Conservation (phyloP, 2,888 invertebrate genomes). For the Mycalesis mineus region DNA sequence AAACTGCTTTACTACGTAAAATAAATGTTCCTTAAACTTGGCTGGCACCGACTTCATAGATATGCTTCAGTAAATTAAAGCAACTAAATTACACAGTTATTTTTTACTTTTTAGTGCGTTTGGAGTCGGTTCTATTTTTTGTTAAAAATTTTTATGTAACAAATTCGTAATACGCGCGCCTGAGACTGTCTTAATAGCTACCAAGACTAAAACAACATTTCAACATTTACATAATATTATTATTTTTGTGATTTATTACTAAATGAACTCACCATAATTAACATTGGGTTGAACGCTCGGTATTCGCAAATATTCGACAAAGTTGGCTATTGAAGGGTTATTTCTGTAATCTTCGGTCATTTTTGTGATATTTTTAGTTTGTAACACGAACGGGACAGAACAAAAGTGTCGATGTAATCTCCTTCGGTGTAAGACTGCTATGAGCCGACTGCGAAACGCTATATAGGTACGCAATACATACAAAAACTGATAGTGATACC, state of each 20-base stretch:
- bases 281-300: slow-evolving; percentile 87
- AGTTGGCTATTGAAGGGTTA: slow-evolving; percentile 80
- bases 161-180: no score
- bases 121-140: no score
- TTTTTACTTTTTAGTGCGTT: no score
- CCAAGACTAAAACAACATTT: no score
- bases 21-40: no score
- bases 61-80: no score
- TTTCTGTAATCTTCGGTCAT: slow-evolving; percentile 59
- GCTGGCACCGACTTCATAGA: no score
- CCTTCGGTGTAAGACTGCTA: slow-evolving; percentile 6
- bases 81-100: no score
- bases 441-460: not conserved
- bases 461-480: not conserved
- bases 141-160: no score
- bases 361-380: slow-evolving; percentile 15
- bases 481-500: slow-evolving; percentile 1
- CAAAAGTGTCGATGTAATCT: not conserved
- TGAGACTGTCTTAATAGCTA: no score
- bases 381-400: not conserved
- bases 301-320: slow-evolving; percentile 85
- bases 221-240: not conserved
- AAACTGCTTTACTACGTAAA: no score
- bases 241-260: not conserved
- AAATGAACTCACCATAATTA: slow-evolving; percentile 80